Evolutionary conservation across 2,888 invertebrate species (phyloP).

Genomic region (Xestia rhomboidea): DNA sequence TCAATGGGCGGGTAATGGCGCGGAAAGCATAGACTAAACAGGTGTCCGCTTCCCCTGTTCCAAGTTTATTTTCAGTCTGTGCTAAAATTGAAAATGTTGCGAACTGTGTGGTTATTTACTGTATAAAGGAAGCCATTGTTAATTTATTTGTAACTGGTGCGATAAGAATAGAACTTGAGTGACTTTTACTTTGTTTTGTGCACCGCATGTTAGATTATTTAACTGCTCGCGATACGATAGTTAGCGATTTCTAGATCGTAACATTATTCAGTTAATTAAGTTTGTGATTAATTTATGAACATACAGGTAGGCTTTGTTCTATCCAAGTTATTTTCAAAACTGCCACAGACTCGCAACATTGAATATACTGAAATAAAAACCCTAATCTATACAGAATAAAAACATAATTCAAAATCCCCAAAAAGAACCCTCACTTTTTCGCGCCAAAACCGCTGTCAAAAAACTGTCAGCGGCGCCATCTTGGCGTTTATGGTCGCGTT

Average conservation of each 20-base stretch:
- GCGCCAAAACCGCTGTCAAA: slow-evolving; percentile 85
- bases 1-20: slow-evolving; percentile 84
- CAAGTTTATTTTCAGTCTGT: slow-evolving; percentile 65
- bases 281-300: not conserved
- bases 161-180: slow-evolving; percentile 46
- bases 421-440: slow-evolving; percentile 67
- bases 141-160: slow-evolving; percentile 53
- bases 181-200: slow-evolving; percentile 45
- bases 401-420: slow-evolving; percentile 41
- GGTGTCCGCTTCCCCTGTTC: slow-evolving; percentile 75
- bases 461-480: slow-evolving; percentile 83
- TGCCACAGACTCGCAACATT: not conserved
- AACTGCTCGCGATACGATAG: not conserved
- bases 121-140: slow-evolving; percentile 55
- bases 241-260: slow-evolving; percentile 2
- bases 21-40: slow-evolving; percentile 87
- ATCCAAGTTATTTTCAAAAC: not conserved
- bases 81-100: slow-evolving; percentile 64
- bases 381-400: slow-evolving; percentile 7
- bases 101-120: slow-evolving; percentile 53
- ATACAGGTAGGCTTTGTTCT: not conserved
- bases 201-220: slow-evolving; percentile 15
- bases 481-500: slow-evolving; percentile 80
- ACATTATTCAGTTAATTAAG: slow-evolving; percentile 1
- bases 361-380: not conserved